A percentile compares a stretch with the other conserved stretches of the same genome.
phyloP scores from a whole-genome alignment of 2,888 invertebrate species.

The Poecilobothrus nobilitatus region DNA sequence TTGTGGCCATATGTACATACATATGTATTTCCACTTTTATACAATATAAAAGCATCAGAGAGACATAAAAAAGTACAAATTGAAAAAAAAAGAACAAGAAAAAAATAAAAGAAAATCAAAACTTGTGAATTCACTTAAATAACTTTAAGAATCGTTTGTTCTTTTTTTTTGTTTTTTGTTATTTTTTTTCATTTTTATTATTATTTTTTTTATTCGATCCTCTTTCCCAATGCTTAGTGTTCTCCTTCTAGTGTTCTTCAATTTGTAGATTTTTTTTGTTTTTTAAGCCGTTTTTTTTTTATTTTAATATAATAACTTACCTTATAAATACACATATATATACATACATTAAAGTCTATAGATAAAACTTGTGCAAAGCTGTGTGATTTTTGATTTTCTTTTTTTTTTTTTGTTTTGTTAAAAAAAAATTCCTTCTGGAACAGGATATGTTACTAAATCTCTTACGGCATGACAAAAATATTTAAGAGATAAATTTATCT shows the following conservation, averaged over 20 bases:
- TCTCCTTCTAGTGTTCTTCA: not conserved
- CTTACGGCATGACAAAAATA: conserved; percentile 6
- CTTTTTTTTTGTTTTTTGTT: not conserved
- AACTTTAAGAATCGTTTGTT: not conserved
- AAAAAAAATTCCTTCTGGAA: not conserved
- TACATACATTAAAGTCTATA: not conserved
- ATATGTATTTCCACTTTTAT: too few species aligned
- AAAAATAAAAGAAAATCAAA: not conserved
- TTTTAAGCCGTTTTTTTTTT: not conserved
- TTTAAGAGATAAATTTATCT: not conserved
- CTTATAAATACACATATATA: not conserved
- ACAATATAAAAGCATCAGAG: not conserved
- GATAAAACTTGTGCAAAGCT: not conserved
- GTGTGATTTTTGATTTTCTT: not conserved
- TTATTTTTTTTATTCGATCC: too few species aligned
- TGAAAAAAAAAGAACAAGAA: not conserved
- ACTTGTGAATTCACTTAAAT: conserved; percentile 1
- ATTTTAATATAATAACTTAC: too few species aligned
- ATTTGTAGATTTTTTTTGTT: not conserved
- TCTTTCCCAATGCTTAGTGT: too few species aligned
- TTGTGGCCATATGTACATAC: too few species aligned
- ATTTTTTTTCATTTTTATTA: too few species aligned
- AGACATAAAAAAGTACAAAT: conserved; percentile 3
- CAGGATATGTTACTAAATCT: conserved; percentile 6
- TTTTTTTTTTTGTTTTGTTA: too few species aligned